These are phyloP conservation scores for Synergus japonicus DNA, from an alignment of 2,888 invertebrate genomes.

Conservation along the genomic window DNA sequence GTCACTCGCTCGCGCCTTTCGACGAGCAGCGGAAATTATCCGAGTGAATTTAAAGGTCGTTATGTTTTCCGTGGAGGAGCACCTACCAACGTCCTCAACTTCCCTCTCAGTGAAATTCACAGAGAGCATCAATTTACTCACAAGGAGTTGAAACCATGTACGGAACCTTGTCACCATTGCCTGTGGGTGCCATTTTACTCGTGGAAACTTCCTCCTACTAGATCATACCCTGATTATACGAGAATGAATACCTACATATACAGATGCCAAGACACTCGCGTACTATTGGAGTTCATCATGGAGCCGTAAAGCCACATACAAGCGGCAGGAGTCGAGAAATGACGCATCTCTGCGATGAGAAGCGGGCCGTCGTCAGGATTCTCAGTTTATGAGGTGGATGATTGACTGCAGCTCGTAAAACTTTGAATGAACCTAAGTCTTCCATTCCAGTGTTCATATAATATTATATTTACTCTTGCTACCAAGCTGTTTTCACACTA, in stretches of 20 bases:
- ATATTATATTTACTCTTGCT: slow-evolving; percentile 17
- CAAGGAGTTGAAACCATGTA: slow-evolving; percentile 11
- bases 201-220: slow-evolving; percentile 6
- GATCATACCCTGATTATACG: not conserved
- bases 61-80: slow-evolving; percentile 46
- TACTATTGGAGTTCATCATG: slow-evolving; percentile 37
- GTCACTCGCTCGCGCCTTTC: slow-evolving; percentile 51
- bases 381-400: slow-evolving; percentile 27
- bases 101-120: slow-evolving; percentile 39
- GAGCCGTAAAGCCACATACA: slow-evolving; percentile 20
- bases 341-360: slow-evolving; percentile 5
- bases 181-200: slow-evolving; percentile 23
- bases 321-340: slow-evolving; percentile 15
- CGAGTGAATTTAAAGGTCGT: slow-evolving; percentile 58
- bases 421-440: slow-evolving; percentile 23
- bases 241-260: slow-evolving; percentile 5
- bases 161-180: slow-evolving; percentile 25
- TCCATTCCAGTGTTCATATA: not conserved
- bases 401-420: slow-evolving; percentile 31
- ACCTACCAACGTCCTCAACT: slow-evolving; percentile 5
- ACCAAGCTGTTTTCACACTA: not conserved
- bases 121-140: slow-evolving; percentile 48
- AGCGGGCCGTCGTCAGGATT: slow-evolving; percentile 13
- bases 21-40: slow-evolving; percentile 55
- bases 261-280: not conserved